phyloP scores from a whole-genome alignment of 1,140 invertebrate species.

The Augochlora pura region DNA sequence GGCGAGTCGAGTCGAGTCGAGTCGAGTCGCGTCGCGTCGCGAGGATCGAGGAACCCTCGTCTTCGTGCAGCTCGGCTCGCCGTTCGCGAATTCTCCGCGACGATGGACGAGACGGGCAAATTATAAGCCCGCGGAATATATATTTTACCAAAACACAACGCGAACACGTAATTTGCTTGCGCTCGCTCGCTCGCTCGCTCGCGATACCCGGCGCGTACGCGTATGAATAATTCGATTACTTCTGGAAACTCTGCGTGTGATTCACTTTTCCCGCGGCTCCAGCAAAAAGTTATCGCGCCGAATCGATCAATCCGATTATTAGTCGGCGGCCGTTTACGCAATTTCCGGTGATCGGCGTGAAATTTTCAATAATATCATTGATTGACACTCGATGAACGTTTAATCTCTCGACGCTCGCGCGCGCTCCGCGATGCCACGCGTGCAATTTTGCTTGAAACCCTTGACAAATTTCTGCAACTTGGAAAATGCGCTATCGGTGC shows the following conservation, averaged over 20 bases:
- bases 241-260: neutral
- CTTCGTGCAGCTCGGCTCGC: too few species aligned
- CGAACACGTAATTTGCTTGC: neutral
- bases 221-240: too few species aligned
- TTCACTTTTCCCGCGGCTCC: neutral
- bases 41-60: constrained; percentile 8
- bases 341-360: too few species aligned
- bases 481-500: too few species aligned
- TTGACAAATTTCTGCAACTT: too few species aligned
- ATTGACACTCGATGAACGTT: too few species aligned
- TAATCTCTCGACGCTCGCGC: too few species aligned
- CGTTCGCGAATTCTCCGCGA: neutral
- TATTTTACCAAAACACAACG: neutral
- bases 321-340: too few species aligned
- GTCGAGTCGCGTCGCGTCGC: neutral
- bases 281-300: neutral
- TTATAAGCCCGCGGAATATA: neutral
- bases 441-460: too few species aligned
- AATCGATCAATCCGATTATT: neutral
- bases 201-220: neutral
- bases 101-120: neutral
- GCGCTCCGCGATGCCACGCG: too few species aligned
- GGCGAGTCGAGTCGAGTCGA: neutral
- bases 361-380: too few species aligned
- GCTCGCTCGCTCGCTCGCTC: neutral